Evolutionary conservation across 2,113 vertebrate genomes (phyloP), one percentile per base, ranked within the genome.

Genomic region (Anolis sagrei): DNA sequence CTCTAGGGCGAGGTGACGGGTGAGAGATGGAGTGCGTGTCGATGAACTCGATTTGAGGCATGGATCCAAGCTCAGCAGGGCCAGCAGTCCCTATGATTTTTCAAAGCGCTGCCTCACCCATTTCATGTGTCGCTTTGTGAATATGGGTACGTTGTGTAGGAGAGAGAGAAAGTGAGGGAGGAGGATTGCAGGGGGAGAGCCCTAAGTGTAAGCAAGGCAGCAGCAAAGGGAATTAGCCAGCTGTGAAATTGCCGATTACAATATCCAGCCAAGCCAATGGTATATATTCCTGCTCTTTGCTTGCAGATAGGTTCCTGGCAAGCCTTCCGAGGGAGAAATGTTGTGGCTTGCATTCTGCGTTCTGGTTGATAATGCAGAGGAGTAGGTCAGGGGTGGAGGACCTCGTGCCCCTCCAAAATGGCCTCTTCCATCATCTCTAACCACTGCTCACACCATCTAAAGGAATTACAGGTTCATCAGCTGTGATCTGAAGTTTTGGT

Each of bases 181-280:
- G 54, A 13, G 14, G 54, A 4, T 58, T 58, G 54, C 14, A 18
- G 11, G 54, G 18, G 18, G 54, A 23, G 13, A 10, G 14, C 27
- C 9, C 54, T 27, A 62, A 69, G 32, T 27, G 32, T 6, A 36
- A 77, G 34, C 84, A 72, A 70, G 76, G 29, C 51, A 79, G 51
- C 84, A 64, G 73, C 73, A 76, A 87, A 76, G 64, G 48, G 68
- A 78, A 82, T 87, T 83, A 79, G 66, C 68, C 69, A 83, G 66
- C 81, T 44, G n/a, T 83, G 81, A 83, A 87, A 87, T 64, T 79
- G 75, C 75, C 54, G 58, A 80, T 86, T 75, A 66, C 78, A 75
- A 66, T 75, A 73, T 23, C 54, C 66, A 29, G 68, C n/a, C 51
- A 16, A 51, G 81, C 75, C 54, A 9, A 34, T 78, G 7, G 39